Evolutionary conservation across 2,888 invertebrate species (phyloP).

Genomic region (Leucoptera coffeella): DNA sequence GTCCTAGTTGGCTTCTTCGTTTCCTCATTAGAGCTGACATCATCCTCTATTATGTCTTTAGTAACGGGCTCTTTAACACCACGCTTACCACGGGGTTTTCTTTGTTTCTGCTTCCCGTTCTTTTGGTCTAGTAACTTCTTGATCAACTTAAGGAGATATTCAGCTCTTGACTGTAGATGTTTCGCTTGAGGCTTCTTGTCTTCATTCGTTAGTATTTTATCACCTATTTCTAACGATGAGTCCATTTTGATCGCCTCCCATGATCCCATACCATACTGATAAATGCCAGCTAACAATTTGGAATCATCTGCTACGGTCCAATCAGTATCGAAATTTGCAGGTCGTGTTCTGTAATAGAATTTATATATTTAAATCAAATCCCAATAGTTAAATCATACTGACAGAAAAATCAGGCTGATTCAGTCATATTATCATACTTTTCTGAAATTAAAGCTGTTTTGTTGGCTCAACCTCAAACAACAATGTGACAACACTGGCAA

Average conservation of each 20-base stretch:
- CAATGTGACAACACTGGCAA: too few relatives aligned
- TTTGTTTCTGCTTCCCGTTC: slow-evolving; percentile 68
- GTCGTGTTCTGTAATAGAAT: slow-evolving; percentile 69
- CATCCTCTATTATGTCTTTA: slow-evolving; percentile 69
- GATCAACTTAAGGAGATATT: slow-evolving; percentile 86
- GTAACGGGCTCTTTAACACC: slow-evolving; percentile 50
- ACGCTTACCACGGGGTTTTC: slow-evolving; percentile 60
- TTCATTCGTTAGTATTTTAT: slow-evolving; percentile 83
- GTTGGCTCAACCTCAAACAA: too few relatives aligned
- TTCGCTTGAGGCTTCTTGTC: slow-evolving; percentile 93
- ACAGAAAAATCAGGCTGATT: too few relatives aligned
- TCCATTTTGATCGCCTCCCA: slow-evolving; percentile 99
- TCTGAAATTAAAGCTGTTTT: too few relatives aligned
- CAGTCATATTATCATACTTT: too few relatives aligned
- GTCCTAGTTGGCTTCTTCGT: too few relatives aligned
- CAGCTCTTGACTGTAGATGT: slow-evolving; percentile 87
- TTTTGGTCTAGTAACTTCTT: slow-evolving; percentile 74
- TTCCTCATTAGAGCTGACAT: slow-evolving; percentile 53
- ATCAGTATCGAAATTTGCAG: slow-evolving; percentile 86
- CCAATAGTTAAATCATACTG: too few relatives aligned
- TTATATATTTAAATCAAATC: too few relatives aligned
- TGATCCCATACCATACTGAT: slow-evolving; percentile 94
- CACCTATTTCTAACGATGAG: slow-evolving; percentile 71
- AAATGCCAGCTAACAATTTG: slow-evolving; percentile 83
- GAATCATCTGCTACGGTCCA: slow-evolving; percentile 92